Conservation (phyloP, 2,113 vertebrate species). For the Acrocephalus arundinaceus region DNA sequence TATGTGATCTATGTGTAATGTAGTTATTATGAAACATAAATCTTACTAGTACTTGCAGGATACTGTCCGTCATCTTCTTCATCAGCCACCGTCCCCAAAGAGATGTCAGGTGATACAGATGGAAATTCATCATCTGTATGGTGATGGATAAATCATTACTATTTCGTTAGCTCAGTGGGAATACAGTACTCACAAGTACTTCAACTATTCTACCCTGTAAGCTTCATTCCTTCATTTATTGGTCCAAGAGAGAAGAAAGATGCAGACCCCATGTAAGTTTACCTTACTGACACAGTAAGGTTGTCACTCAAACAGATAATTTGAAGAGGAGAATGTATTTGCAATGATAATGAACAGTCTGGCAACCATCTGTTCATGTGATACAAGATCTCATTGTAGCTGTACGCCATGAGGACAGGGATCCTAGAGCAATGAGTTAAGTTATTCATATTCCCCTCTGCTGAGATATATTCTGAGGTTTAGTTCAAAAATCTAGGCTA, state of each 20-base stretch:
- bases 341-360: neutral
- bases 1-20: neutral
- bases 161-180: neutral
- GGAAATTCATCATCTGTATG: neutral
- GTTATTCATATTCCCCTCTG: neutral
- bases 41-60: constrained; percentile 51
- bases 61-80: neutral
- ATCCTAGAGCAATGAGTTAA: neutral
- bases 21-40: neutral
- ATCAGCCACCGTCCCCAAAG: neutral
- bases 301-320: neutral
- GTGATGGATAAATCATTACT: neutral
- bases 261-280: neutral
- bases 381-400: neutral
- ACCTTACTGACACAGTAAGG: neutral
- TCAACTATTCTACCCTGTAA: neutral
- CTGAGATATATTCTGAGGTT: neutral
- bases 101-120: neutral
- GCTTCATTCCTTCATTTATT: neutral
- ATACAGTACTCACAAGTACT: neutral
- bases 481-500: neutral
- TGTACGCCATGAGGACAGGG: neutral
- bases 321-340: neutral
- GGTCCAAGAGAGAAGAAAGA: neutral
- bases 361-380: neutral